Conservation (phyloP, 2,888 invertebrate genomes). For the Choreutis nemorana region DNA sequence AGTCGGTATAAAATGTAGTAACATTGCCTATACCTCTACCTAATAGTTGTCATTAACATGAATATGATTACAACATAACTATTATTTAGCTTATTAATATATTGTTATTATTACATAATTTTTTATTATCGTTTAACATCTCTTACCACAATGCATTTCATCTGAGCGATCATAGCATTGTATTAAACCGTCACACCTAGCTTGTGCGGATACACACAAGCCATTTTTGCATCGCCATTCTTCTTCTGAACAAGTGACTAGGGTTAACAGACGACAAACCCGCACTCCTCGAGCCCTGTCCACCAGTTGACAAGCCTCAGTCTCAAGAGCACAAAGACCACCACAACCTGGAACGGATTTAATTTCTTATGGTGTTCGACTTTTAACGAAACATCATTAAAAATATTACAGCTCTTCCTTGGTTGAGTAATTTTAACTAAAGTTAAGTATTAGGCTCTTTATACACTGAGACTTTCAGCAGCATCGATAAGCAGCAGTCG, state of each 20-base stretch:
- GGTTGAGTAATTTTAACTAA: too few relatives aligned
- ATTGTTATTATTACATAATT: too few relatives aligned
- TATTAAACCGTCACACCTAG: conserved; percentile 75
- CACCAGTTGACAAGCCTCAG: conserved; percentile 70
- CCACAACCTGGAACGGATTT: conserved; percentile 63
- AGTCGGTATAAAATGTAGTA: too few relatives aligned
- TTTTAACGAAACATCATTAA: background rate
- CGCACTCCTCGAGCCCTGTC: conserved; percentile 58
- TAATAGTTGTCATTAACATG: too few relatives aligned
- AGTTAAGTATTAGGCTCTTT: too few relatives aligned
- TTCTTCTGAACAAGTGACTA: conserved; percentile 67
- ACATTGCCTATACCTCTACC: too few relatives aligned
- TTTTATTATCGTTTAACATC: too few relatives aligned
- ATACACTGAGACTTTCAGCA: too few relatives aligned
- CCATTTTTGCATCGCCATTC: conserved; percentile 79
- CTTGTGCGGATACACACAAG: conserved; percentile 69
- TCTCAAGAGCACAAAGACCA: conserved; percentile 69
- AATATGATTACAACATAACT: too few relatives aligned
- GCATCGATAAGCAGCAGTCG: too few relatives aligned
- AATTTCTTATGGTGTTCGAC: background rate
- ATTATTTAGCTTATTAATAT: too few relatives aligned
- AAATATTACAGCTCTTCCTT: too few relatives aligned
- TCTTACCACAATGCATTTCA: conserved; percentile 77
- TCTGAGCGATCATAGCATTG: conserved; percentile 80
- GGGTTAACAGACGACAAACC: conserved; percentile 65